phyloP scores from a whole-genome alignment of 2,888 invertebrate genomes.

The Ochropleura plecta region DNA sequence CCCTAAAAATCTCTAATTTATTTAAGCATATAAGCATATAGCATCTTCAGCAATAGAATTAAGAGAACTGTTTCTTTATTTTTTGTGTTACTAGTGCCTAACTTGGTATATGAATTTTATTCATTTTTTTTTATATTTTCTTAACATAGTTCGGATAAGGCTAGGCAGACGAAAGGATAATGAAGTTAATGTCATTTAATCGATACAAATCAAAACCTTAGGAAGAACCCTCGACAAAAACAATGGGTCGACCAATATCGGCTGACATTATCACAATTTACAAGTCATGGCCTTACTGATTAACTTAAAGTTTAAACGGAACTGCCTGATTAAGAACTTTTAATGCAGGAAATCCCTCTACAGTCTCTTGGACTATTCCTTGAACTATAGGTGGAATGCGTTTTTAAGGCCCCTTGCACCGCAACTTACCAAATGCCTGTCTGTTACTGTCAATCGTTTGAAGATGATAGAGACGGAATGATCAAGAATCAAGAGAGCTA shows the following conservation, averaged over 20 bases:
- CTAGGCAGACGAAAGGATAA: not conserved
- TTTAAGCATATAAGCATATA: not conserved
- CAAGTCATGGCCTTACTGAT: slow-evolving; percentile 34
- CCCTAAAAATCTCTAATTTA: too few species aligned
- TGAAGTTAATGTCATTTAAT: not conserved
- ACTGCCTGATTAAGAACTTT: slow-evolving; percentile 12
- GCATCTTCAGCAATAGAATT: not conserved
- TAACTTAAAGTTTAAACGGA: slow-evolving; percentile 48
- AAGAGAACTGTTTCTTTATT: too few species aligned
- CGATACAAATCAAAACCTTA: slow-evolving; percentile 3
- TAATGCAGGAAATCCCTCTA: slow-evolving; percentile 29
- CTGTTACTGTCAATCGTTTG: not conserved
- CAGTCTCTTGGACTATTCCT: not conserved
- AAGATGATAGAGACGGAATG: not conserved
- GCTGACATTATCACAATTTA: slow-evolving; percentile 24
- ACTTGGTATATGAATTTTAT: too few species aligned
- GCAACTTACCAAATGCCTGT: not conserved
- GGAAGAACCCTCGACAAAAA: slow-evolving; percentile 30
- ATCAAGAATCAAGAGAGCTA: too few species aligned
- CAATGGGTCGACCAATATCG: slow-evolving; percentile 11
- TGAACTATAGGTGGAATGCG: not conserved
- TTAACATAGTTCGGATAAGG: too few species aligned
- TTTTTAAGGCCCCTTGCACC: not conserved
- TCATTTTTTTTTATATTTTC: too few species aligned
- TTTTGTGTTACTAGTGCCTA: too few species aligned